Conservation (phyloP, 2,888 invertebrate genomes). For the Amitus sp. region DNA sequence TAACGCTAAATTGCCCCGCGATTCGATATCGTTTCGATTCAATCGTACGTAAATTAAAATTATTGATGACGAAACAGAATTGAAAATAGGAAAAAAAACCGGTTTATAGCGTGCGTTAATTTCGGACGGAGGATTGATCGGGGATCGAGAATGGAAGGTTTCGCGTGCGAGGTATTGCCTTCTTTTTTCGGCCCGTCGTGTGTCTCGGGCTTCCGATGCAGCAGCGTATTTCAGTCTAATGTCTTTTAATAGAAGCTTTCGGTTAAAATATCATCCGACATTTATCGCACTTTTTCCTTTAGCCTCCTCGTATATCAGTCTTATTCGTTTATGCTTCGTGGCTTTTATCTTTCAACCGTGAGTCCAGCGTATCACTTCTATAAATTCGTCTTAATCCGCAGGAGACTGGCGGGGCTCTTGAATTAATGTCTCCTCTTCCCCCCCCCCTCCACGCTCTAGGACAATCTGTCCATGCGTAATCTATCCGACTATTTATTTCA, state of each 20-base stretch:
- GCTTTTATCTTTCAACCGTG: constrained; percentile 23
- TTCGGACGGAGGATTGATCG: too few relatives aligned
- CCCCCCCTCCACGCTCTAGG: not conserved
- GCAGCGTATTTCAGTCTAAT: constrained; percentile 20
- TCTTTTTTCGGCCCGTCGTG: too few relatives aligned
- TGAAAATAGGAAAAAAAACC: too few relatives aligned
- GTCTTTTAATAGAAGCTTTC: constrained; percentile 27
- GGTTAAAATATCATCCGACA: constrained; percentile 25
- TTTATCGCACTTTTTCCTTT: constrained; percentile 20
- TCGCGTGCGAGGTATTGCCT: too few relatives aligned
- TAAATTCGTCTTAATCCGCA: constrained; percentile 31
- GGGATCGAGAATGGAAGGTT: too few relatives aligned
- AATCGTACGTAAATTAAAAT: too few relatives aligned
- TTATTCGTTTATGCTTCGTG: constrained; percentile 19
- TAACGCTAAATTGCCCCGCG: too few relatives aligned
- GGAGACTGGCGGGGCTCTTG: constrained; percentile 17
- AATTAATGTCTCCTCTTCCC: constrained; percentile 14
- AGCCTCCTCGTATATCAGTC: constrained; percentile 27
- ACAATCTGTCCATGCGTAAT: constrained; percentile 10
- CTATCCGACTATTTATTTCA: constrained; percentile 6
- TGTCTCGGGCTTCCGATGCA: constrained; percentile 9
- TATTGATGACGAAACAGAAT: too few relatives aligned
- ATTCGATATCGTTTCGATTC: too few relatives aligned
- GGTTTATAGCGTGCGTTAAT: too few relatives aligned
- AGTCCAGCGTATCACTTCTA: constrained; percentile 21